Conservation (phyloP, 2,113 vertebrate genomes). For the Anseranas semipalmata region DNA sequence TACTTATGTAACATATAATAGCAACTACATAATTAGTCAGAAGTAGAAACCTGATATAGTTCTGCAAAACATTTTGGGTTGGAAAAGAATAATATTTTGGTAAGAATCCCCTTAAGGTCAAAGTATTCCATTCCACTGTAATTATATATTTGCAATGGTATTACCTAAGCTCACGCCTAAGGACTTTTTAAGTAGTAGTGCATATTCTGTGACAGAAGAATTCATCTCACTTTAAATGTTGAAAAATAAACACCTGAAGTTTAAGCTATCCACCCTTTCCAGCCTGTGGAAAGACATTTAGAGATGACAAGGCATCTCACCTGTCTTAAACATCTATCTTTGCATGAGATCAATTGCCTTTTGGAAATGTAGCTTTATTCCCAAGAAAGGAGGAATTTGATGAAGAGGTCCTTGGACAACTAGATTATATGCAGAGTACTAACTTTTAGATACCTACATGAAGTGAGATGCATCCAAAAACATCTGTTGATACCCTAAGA, state of each 20-base stretch:
- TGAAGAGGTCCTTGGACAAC: accelerated
- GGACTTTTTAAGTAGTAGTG: background rate
- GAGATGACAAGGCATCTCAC: background rate
- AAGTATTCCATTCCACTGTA: background rate
- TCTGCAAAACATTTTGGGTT: background rate
- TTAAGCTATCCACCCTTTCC: background rate
- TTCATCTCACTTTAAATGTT: background rate
- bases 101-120: background rate
- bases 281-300: background rate
- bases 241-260: background rate
- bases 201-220: background rate
- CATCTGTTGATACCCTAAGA: background rate
- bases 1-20: background rate
- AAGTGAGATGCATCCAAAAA: background rate
- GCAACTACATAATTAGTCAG: background rate
- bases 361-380: background rate
- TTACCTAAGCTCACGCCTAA: background rate
- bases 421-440: background rate
- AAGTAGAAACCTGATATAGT: background rate
- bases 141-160: background rate
- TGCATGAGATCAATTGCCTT: background rate
- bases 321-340: background rate
- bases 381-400: background rate
- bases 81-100: background rate
- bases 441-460: background rate